A percentile compares a stretch with the other conserved stretches of the same genome.
Evolutionary conservation across 35 echinoderm and acorn worm species (phyloP).

Genomic region (Heliocidaris tuberculata): DNA sequence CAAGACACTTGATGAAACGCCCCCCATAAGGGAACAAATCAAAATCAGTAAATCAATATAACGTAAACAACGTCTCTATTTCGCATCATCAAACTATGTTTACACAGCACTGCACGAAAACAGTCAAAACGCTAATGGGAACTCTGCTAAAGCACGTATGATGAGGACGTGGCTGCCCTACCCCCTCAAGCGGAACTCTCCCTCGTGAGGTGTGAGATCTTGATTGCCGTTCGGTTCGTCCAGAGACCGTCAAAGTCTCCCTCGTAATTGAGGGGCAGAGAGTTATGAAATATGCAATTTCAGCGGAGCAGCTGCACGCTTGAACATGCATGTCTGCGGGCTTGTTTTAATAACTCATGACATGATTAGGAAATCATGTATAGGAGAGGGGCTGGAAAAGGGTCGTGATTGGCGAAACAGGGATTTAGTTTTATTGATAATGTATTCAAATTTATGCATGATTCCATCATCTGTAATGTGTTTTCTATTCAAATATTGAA

Average conservation of each 20-base stretch:
- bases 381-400: neutral
- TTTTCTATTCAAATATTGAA: no score
- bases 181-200: neutral
- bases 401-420: neutral
- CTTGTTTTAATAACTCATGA: neutral
- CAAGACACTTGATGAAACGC: no score
- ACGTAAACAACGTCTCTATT: no score
- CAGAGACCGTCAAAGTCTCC: neutral
- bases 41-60: no score
- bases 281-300: constrained; percentile 47
- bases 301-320: neutral
- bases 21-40: no score
- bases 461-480: neutral
- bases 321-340: constrained; percentile 5
- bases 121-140: neutral
- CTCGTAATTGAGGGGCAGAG: neutral
- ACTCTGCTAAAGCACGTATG: no score
- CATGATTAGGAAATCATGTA: neutral
- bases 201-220: neutral
- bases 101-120: no score
- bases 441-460: neutral
- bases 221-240: neutral
- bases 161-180: neutral
- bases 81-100: no score
- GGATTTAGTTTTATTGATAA: neutral